Percentiles rank a stretch among this genome's conserved stretches.
These are phyloP conservation scores for Lutjanus campechanus DNA, from an alignment of 2,797 vertebrate species.

Conservation along the genomic window DNA sequence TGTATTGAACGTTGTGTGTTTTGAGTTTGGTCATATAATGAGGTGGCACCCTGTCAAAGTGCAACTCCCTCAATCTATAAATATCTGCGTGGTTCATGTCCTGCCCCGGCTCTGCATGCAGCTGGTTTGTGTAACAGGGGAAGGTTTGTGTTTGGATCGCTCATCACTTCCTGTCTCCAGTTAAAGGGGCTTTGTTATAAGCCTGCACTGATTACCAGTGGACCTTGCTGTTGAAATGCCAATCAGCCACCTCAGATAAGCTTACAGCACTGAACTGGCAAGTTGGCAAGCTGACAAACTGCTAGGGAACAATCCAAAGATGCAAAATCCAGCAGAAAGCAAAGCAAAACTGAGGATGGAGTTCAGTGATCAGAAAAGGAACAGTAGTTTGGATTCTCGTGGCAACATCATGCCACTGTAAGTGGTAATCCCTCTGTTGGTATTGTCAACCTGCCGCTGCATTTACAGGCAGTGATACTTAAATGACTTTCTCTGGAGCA, in stretches of 20 bases:
- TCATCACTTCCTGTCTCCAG: constrained; percentile 70
- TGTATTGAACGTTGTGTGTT: constrained; percentile 34
- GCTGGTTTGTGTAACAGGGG: constrained; percentile 73
- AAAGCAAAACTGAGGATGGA: constrained; percentile 21
- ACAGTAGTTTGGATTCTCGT: constrained; percentile 2
- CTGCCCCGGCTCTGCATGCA: constrained; percentile 56
- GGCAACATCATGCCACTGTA: neutral
- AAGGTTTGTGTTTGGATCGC: constrained; percentile 68
- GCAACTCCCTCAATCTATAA: constrained; percentile 74
- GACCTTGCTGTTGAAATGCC: constrained; percentile 55
- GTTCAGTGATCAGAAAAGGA: constrained; percentile 15
- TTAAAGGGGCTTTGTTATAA: constrained; percentile 69
- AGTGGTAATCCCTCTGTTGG: neutral
- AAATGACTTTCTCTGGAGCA: neutral
- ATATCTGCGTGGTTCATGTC: constrained; percentile 72
- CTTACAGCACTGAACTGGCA: constrained; percentile 17
- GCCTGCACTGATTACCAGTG: constrained; percentile 53
- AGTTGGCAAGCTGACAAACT: constrained; percentile 11
- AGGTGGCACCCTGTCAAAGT: constrained; percentile 66
- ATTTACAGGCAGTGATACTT: neutral
- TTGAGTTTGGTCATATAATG: constrained; percentile 56
- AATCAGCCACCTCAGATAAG: constrained; percentile 47
- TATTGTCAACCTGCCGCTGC: neutral
- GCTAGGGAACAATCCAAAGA: constrained; percentile 25
- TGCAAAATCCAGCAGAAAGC: constrained; percentile 14